These are phyloP conservation scores for Trinectes maculatus DNA, from an alignment of 2,113 vertebrate species.

Conservation along the genomic window DNA sequence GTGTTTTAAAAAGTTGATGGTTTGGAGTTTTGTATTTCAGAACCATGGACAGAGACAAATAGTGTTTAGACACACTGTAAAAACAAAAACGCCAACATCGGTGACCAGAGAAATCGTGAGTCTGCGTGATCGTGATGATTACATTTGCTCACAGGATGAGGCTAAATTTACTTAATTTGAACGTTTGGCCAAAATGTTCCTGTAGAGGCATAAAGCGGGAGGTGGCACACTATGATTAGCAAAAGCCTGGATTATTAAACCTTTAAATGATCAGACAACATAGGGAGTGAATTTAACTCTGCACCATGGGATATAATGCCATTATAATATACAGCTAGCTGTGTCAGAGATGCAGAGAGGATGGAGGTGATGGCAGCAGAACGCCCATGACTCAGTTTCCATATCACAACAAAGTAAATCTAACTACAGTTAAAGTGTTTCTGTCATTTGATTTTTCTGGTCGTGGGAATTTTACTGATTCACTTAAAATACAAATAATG, in stretches of 20 bases:
- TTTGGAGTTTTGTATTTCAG: conserved; percentile 9
- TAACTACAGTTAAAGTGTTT: background rate
- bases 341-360: conserved; percentile 11
- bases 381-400: conserved; percentile 31
- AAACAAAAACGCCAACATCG: no score
- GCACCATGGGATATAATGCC: conserved; percentile 1
- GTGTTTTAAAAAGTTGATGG: background rate
- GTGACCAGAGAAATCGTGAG: no score
- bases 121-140: no score
- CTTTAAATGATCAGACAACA: conserved; percentile 18
- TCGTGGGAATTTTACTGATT: background rate
- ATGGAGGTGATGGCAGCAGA: no score
- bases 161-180: conserved; percentile 2
- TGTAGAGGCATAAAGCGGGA: conserved; percentile 12
- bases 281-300: background rate
- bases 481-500: no score
- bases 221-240: background rate
- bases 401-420: conserved; percentile 17
- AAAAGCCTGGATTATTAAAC: conserved; percentile 20
- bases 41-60: conserved; percentile 19
- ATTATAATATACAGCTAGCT: conserved; percentile 28
- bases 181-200: conserved; percentile 6
- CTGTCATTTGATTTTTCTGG: no score
- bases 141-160: background rate
- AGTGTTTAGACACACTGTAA: background rate